Conservation (phyloP, 2,888 invertebrate genomes). For the Erynnis tages region DNA sequence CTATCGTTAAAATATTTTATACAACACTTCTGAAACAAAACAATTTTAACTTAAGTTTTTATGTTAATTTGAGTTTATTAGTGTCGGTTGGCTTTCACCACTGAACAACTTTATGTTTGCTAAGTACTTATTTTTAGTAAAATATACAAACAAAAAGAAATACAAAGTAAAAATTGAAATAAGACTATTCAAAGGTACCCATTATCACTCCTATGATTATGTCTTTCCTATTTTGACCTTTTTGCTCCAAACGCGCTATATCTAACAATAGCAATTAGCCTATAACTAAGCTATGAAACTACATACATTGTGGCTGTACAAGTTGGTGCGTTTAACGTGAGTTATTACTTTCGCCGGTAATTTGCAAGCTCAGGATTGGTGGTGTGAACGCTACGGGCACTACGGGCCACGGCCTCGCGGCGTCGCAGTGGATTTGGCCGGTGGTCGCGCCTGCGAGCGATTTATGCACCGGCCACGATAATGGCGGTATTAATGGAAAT, state of each 20-base stretch:
- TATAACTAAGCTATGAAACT: constrained; percentile 5
- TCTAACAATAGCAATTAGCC: constrained; percentile 6
- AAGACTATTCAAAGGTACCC: no score
- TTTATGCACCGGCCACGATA: constrained; percentile 67
- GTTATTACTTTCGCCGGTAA: constrained; percentile 38
- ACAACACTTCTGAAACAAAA: no score
- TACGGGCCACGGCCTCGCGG: constrained; percentile 7
- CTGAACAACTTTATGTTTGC: no score
- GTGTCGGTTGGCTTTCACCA: no score
- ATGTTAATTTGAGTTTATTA: no score
- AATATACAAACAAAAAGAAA: no score
- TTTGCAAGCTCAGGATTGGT: constrained; percentile 24
- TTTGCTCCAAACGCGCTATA: not conserved
- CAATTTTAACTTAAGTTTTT: no score
- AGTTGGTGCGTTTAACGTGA: constrained; percentile 37
- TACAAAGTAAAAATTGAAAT: no score
- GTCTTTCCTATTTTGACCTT: no score
- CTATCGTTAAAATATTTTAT: no score
- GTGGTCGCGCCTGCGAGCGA: constrained; percentile 50
- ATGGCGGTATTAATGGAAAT: constrained; percentile 75
- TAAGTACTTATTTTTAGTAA: no score
- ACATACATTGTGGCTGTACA: not conserved
- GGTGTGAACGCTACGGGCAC: not conserved
- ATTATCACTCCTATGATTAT: no score
- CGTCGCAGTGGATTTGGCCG: constrained; percentile 35